These are phyloP conservation scores for Takifugu rubripes DNA, from an alignment of 2,797 vertebrate species.

Conservation along the genomic window DNA sequence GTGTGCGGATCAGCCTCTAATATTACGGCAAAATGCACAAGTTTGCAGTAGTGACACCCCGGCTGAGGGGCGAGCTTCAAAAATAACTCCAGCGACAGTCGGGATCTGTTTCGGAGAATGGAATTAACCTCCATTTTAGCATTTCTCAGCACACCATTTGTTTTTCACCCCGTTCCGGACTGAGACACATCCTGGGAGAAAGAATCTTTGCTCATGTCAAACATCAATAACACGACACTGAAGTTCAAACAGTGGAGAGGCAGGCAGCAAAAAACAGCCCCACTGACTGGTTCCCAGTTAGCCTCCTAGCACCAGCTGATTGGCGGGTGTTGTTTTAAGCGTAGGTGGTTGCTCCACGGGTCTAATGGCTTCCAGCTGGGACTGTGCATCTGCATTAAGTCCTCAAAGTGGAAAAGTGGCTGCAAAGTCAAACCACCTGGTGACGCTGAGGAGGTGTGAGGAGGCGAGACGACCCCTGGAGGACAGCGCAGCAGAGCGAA, in stretches of 20 bases:
- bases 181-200: too few species aligned
- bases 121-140: too few species aligned
- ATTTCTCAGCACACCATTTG: too few species aligned
- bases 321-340: conserved; percentile 71
- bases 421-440: conserved; percentile 99
- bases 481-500: neutral
- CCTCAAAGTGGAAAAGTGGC: conserved; percentile 91
- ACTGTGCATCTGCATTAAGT: conserved; percentile 86
- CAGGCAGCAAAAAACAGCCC: neutral
- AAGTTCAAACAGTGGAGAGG: conserved; percentile 10
- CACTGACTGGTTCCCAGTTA: conserved; percentile 9
- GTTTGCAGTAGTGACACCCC: neutral
- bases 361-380: conserved; percentile 89
- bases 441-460: conserved; percentile 83
- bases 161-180: too few species aligned
- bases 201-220: too few species aligned
- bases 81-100: neutral
- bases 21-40: neutral
- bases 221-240: too few species aligned
- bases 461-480: conserved; percentile 9
- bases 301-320: conserved; percentile 67
- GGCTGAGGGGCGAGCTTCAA: neutral
- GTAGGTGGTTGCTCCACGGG: conserved; percentile 59
- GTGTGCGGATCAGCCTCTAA: neutral
- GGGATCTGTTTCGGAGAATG: too few species aligned